Conservation (phyloP, 2,113 vertebrate genomes). For the Zingel zingel region DNA sequence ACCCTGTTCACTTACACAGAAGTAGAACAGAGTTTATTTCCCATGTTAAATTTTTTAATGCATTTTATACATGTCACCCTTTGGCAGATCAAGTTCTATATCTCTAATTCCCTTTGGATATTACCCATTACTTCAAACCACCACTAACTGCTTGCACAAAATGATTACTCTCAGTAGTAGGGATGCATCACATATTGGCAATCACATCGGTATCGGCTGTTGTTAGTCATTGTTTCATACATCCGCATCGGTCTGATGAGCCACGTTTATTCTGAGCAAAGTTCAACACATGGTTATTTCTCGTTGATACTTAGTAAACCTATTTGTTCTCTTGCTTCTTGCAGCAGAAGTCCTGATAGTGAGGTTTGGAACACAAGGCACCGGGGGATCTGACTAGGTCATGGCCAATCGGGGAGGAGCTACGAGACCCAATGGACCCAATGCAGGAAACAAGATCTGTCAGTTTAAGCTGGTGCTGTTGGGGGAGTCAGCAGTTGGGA, state of each 20-base stretch:
- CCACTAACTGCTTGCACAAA: not conserved
- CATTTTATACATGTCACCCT: not conserved
- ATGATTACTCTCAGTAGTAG: not conserved
- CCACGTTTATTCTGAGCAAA: not conserved
- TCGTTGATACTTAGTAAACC: not conserved
- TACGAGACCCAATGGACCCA: conserved; percentile 87
- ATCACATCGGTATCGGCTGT: too few species aligned
- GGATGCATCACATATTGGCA: too few species aligned
- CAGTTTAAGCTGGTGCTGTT: conserved; percentile 86
- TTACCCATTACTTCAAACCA: not conserved
- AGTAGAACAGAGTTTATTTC: not conserved
- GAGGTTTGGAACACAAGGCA: conserved; percentile 80
- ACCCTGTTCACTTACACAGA: not conserved
- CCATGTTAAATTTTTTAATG: not conserved
- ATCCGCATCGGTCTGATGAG: too few species aligned
- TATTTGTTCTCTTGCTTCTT: conserved; percentile 8
- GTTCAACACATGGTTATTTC: not conserved
- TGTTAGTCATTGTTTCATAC: too few species aligned
- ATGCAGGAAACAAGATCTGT: conserved; percentile 81
- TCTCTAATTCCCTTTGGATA: not conserved
- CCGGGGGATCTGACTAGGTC: conserved; percentile 87
- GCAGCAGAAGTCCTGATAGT: conserved; percentile 64
- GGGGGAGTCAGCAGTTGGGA: conserved; percentile 85
- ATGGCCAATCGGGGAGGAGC: conserved; percentile 98
- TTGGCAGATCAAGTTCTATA: not conserved